These are phyloP conservation scores for rabbit (Oryctolagus cuniculus) DNA, from an alignment of 2,113 vertebrate species.

Conservation along the genomic window DNA sequence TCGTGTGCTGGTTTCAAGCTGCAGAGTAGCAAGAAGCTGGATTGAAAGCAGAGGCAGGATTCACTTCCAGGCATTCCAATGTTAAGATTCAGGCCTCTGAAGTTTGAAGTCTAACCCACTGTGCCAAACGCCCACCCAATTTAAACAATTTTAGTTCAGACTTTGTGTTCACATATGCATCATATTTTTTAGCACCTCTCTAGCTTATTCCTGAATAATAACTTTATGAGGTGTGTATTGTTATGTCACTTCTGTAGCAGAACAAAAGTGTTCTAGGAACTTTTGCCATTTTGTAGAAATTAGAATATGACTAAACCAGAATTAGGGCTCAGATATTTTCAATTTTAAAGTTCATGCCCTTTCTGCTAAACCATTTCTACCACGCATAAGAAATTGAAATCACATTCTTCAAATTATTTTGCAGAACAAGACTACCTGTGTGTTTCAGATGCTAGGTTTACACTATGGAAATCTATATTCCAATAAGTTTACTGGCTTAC, in stretches of 20 bases:
- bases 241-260: background rate
- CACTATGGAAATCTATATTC: background rate
- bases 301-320: background rate
- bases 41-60: too few relatives aligned
- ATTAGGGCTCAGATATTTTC: background rate
- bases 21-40: too few relatives aligned
- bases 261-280: background rate
- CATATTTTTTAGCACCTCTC: background rate
- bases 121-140: too few relatives aligned
- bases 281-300: constrained; percentile 14
- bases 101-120: too few relatives aligned
- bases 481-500: background rate
- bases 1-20: too few relatives aligned
- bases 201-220: constrained; percentile 9
- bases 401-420: background rate
- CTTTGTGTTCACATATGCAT: background rate
- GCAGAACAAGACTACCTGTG: background rate
- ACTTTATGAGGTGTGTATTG: background rate
- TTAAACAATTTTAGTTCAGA: background rate
- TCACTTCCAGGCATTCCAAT: too few relatives aligned
- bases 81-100: too few relatives aligned
- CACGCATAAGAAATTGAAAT: background rate
- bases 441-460: background rate
- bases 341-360: background rate
- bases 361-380: background rate